Evolutionary conservation across 2,113 vertebrate genomes (phyloP).

Genomic region (Aspidoscelis tigris): DNA sequence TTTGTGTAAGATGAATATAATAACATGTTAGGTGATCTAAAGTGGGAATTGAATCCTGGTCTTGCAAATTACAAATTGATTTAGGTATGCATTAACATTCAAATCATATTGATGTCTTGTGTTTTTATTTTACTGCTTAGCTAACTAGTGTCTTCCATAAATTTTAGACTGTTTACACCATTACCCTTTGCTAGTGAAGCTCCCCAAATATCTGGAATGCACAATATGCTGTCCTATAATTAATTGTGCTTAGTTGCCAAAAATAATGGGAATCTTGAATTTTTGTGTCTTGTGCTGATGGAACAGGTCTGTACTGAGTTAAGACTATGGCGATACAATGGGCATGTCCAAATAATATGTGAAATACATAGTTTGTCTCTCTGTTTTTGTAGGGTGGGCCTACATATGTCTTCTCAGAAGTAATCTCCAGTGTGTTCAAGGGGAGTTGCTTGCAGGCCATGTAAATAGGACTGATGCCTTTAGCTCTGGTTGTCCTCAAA

Average conservation of each 20-base stretch:
- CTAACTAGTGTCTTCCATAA: too few species aligned
- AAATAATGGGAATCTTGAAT: not conserved
- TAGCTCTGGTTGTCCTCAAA: not conserved
- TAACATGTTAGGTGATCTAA: not conserved
- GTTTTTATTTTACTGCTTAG: slow-evolving; percentile 7
- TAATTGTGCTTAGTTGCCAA: not conserved
- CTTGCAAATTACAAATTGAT: not conserved
- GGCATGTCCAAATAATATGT: not conserved
- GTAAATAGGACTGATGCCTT: not conserved
- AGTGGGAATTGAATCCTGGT: slow-evolving; percentile 21
- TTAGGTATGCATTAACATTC: not conserved
- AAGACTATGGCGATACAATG: not conserved
- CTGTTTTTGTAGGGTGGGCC: not conserved
- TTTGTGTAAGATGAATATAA: not conserved
- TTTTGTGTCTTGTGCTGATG: slow-evolving; percentile 16
- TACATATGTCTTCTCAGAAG: not conserved
- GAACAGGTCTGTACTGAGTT: slow-evolving; percentile 14
- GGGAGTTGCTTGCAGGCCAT: not conserved
- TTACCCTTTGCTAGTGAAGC: too few species aligned
- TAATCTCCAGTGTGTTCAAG: not conserved
- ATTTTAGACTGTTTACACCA: too few species aligned
- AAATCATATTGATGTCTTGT: too few species aligned
- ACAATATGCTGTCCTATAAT: not conserved
- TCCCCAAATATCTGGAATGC: too few species aligned
- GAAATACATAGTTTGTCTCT: not conserved